Evolutionary conservation across 2,113 vertebrate genomes (phyloP).

Genomic region (Merops nubicus): DNA sequence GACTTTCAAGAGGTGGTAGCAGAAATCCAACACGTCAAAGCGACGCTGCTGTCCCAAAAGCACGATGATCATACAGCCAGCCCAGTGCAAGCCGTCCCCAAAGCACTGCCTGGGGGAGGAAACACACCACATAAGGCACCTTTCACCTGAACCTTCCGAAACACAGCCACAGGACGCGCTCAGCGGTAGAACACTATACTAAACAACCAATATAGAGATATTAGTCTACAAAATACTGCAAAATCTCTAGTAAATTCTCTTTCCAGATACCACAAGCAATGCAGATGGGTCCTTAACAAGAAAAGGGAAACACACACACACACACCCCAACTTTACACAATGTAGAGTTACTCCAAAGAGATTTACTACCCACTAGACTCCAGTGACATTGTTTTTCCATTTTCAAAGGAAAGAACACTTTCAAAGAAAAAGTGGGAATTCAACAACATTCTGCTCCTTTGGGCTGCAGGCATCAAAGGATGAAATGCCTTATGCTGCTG

Average conservation of each 20-base stretch:
- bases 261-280: neutral
- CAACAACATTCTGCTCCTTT: neutral
- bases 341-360: neutral
- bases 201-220: neutral
- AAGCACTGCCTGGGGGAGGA: slow-evolving; percentile 82
- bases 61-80: slow-evolving; percentile 89
- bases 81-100: slow-evolving; percentile 89
- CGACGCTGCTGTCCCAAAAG: slow-evolving; percentile 88
- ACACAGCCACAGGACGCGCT: neutral
- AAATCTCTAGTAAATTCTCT: neutral
- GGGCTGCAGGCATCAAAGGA: neutral
- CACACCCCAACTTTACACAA: neutral
- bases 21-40: slow-evolving; percentile 88
- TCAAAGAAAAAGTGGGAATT: neutral
- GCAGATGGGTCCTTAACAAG: neutral
- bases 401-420: neutral
- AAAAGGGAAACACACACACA: neutral
- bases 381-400: neutral
- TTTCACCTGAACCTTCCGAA: neutral
- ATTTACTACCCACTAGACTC: neutral
- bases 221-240: neutral
- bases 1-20: slow-evolving; percentile 89
- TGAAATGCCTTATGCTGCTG: neutral
- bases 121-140: neutral
- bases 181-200: fast-evolving